These are phyloP conservation scores for Pantelozetes paolii DNA, from an alignment of 2,888 invertebrate genomes.

Conservation along the genomic window DNA sequence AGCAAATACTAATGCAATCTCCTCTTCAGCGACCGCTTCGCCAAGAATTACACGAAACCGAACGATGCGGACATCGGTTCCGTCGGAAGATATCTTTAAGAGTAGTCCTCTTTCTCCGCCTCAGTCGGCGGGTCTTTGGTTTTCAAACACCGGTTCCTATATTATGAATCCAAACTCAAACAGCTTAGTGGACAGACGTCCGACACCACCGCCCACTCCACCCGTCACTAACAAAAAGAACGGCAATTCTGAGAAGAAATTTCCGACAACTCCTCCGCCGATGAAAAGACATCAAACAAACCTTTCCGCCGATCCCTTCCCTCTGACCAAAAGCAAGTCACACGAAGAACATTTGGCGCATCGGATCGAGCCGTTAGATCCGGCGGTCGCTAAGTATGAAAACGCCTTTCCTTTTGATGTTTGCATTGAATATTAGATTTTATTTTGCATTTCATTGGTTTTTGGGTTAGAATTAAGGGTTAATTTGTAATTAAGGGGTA, in stretches of 20 bases:
- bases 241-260: conserved; percentile 55
- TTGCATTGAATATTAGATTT: not conserved
- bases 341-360: conserved; percentile 81
- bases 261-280: conserved; percentile 75
- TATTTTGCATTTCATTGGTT: not conserved
- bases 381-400: conserved; percentile 39
- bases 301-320: conserved; percentile 59
- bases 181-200: conserved; percentile 49
- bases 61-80: conserved; percentile 59
- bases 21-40: conserved; percentile 43
- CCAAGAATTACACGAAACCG: conserved; percentile 50
- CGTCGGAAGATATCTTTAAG: conserved; percentile 58
- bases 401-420: not conserved
- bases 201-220: conserved; percentile 59
- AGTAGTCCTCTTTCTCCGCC: conserved; percentile 52
- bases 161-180: conserved; percentile 42
- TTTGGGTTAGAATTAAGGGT: not conserved
- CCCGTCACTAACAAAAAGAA: conserved; percentile 53
- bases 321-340: conserved; percentile 81
- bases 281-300: conserved; percentile 66
- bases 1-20: conserved; percentile 9
- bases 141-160: conserved; percentile 41
- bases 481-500: not conserved
- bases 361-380: conserved; percentile 57
- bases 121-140: conserved; percentile 47